Base-by-base conservation (phyloP, 2,888 invertebrate species). In the Troides aeacus region DNA sequence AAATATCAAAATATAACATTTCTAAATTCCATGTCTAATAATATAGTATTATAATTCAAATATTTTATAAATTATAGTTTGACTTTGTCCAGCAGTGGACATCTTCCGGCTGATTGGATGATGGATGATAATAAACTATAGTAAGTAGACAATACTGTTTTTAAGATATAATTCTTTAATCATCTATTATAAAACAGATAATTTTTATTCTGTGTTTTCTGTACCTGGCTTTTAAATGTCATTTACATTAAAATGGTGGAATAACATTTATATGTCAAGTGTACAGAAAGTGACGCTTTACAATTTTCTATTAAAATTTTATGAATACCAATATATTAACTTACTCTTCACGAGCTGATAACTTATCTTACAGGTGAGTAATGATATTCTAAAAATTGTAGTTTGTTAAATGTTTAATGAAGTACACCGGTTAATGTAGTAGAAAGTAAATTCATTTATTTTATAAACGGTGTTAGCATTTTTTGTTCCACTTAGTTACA, bases 201-300 rank as follows among this genome's bases (percentile, higher is more conserved):
- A 10, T 39, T 39, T 39, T 39, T 39, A 39, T 39, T 39, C 39
- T 39, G 39, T 39, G 8, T 39, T 39, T 39, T 1, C 7, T 39
- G 10, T 39, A 8, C 39, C 8, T 39, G 1, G 39, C 10, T 7
- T 39, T 10, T 10, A 5, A 39, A 39, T 39, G 39, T 39, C 39
- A 39, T 39, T 50, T 50, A 50, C 50, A 15, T 8, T 30, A 71
- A 71, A 64, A 71, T 68, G 68, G 65, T 64, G 62, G 65, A 62
- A 60, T 56, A 66, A 66, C 50, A 64, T 61, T 17, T 36, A 23
- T 21, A 56, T 56, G 30, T 50, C 21, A 67, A 62, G 56, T 17
- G 12, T 50, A 23, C 56, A 50, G n/a, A 12, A 24, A 69, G 68
- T 64, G 68, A 69, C 64, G 68, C 68, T 68, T 6, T 39, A n/a